Evolutionary conservation across 2,113 vertebrate species (phyloP), one percentile per base, ranked within the genome.

Genomic region (Salvelinus namaycush): DNA sequence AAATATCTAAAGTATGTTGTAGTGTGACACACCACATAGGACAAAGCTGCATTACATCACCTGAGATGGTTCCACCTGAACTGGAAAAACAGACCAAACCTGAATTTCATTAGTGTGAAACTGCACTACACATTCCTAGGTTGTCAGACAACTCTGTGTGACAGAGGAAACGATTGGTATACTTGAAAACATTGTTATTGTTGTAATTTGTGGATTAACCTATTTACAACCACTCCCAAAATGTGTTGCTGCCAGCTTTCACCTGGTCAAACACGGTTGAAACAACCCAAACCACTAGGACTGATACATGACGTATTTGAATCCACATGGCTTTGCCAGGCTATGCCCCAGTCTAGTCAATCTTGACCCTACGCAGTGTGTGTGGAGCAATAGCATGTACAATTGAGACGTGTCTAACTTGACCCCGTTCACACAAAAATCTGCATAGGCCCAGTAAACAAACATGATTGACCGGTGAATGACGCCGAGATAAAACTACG

Each of bases 21-120:
- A 51, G 49, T 51, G 6, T 3, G 11, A 51, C 9, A 51, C 9
- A 24, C 64, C 7, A 29, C 26, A 66, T 11, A 24, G 11, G 20
- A 26, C 64, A 67, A 26, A 18, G 26, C 24, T 14, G 8, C 65
- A 67, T 27, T 26, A 67, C 65, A 67, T 67, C 65, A 67, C 5
- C n/a, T 68, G 67, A 68, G 67, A 81, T 71, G 78, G 91, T 90
- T 96, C 96, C 71, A 89, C 77, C 77, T 94, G 92, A 91, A 95
- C 89, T 79, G 83, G 90, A 87, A 83, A 78, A 93, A 92, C 93
- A 83, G 70, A 84, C 83, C 88, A 77, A 89, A 93, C 93, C 85
- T 87, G 92, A 91, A 85, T 85, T 74, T 68, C 77, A 75, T 82
- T 80, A 72, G 14, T 75, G 76, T 70, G 64, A 34, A 22, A 31